Conservation (phyloP, 2,888 invertebrate genomes). For the Drosophila quinaria region DNA sequence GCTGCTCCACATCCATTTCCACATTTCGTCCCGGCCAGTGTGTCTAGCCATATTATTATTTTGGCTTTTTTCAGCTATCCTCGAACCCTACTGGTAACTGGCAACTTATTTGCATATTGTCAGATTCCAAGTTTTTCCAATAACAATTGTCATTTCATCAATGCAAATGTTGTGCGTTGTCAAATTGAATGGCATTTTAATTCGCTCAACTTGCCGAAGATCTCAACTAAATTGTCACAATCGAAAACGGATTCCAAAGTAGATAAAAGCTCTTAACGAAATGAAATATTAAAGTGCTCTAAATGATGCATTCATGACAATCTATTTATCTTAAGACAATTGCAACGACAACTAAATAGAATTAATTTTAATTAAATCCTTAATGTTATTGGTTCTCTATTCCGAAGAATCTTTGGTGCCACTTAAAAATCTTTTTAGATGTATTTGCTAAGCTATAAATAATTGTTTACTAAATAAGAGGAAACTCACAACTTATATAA, state of each 20-base stretch:
- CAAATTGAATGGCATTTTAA: constrained; percentile 48
- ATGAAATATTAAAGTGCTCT: neutral
- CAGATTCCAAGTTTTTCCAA: constrained; percentile 36
- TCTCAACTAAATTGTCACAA: constrained; percentile 35
- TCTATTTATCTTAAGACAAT: neutral
- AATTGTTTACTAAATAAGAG: constrained; percentile 3
- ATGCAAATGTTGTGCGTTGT: constrained; percentile 60
- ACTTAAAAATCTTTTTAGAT: constrained; percentile 7
- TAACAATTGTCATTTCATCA: constrained; percentile 71
- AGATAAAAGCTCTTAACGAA: constrained; percentile 10
- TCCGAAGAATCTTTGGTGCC: neutral
- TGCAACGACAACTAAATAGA: neutral
- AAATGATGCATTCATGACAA: neutral
- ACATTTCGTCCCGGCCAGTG: constrained; percentile 29
- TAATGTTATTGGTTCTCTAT: neutral
- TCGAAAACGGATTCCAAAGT: constrained; percentile 9
- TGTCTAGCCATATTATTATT: constrained; percentile 37
- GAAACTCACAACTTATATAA: neutral
- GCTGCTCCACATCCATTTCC: constrained; percentile 44
- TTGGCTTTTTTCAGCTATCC: constrained; percentile 15
- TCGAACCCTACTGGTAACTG: constrained; percentile 3
- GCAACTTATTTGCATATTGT: constrained; percentile 51
- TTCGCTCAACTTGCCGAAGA: constrained; percentile 25
- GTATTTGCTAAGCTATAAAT: constrained; percentile 3
- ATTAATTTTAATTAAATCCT: neutral